Evolutionary conservation across 2,797 vertebrate species (phyloP).

Genomic region (Tokudaia muenninki): DNA sequence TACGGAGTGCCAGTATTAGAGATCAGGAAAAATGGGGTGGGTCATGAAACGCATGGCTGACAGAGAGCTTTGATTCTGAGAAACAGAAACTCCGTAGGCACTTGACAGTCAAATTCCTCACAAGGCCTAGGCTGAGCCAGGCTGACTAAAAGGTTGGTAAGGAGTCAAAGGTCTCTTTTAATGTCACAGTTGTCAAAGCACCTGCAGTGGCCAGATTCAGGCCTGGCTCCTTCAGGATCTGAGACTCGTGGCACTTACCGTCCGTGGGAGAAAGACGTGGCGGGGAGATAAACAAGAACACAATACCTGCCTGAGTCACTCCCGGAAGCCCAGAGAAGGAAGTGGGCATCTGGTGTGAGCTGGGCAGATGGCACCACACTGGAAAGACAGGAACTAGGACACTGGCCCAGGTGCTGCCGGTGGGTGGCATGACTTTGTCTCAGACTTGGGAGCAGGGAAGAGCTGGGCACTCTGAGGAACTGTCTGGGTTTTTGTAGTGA

Average conservation of each 20-base stretch:
- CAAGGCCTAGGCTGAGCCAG: neutral
- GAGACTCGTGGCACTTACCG: neutral
- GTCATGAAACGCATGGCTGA: neutral
- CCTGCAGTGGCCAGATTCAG: neutral
- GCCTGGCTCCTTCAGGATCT: neutral
- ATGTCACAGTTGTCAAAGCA: neutral
- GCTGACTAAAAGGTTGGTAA: neutral
- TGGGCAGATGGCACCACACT: neutral
- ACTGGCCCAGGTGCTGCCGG: fast-evolving
- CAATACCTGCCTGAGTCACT: fast-evolving
- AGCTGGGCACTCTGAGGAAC: neutral
- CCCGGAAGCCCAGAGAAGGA: neutral
- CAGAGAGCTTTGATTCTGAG: neutral
- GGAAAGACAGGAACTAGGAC: neutral
- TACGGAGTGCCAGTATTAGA: neutral
- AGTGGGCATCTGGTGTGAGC: neutral
- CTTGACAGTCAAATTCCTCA: neutral
- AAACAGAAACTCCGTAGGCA: neutral
- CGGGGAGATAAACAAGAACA: neutral
- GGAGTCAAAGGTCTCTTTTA: neutral
- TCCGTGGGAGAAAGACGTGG: neutral
- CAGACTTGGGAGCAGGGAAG: neutral
- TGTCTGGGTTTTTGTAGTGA: neutral
- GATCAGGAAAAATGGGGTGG: neutral
- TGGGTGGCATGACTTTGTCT: neutral